Evolutionary conservation across 2,888 invertebrate species (phyloP), one percentile per base, ranked within the genome.

Genomic region (Plebejus argus): DNA sequence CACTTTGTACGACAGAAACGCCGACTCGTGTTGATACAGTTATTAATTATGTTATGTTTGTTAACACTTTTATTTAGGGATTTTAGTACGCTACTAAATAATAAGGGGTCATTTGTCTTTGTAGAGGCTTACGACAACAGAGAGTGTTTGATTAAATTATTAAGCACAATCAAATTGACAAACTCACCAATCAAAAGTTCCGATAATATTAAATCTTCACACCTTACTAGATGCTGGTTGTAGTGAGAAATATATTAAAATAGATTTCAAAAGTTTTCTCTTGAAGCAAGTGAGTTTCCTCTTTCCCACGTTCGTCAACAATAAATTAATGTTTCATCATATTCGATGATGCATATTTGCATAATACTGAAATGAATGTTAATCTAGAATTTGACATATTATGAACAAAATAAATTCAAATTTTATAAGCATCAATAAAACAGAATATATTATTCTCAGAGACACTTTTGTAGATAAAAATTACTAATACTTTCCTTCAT

Each of bases 41-140:
- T 66, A 66, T 66, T 66, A 66, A 66, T 66, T 66, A 66, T 66
- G 66, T 66, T 61, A 28, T 66, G 66, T 66, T 61, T 61, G 61
- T 61, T 61, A 61, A 61, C 20, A 61, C 20, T 23, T 61, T 58
- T 58, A 58, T 58, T 58, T 58, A 5, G 15, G 12, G 61, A 61
- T 66, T 66, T 33, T 66, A 66, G 28, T 15, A 66, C 28, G 15
- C 15, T 28, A 66, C 66, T 12, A 66, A 66, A 66, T 61, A 23
- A 61, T 61, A 23, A 61, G 1, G 23, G 23, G 12, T 66, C 12
- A 33, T 33, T 66, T 66, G 15, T 66, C 28, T 28, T 66, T 28
- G 28, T 66, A 28, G 23, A 66, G 28, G 10, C 12, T 33, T 15
- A 66, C 12, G 28, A 61, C 61, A 61, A 23, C 20, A 8, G 20